Percentiles rank a stretch among this genome's conserved stretches.
Evolutionary conservation across 2,888 invertebrate species (phyloP).

Genomic region (Clepsis dumicolana): DNA sequence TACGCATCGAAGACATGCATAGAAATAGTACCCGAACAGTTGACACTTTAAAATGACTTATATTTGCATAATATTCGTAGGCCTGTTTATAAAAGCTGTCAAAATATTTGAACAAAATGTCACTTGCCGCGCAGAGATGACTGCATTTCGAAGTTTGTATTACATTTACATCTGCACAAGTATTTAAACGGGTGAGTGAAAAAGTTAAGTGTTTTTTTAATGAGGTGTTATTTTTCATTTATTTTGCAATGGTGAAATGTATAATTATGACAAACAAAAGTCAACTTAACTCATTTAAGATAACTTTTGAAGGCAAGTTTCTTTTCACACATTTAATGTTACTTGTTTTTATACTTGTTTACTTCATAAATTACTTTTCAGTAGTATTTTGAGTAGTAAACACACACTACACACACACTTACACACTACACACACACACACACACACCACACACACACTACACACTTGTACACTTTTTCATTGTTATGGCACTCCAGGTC

Average conservation of each 20-base stretch:
- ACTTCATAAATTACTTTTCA: too few species aligned
- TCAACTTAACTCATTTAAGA: neutral
- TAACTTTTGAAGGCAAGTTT: neutral
- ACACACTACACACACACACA: too few species aligned
- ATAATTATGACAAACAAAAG: neutral
- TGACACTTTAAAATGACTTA: conserved; percentile 8
- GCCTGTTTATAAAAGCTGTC: conserved; percentile 12
- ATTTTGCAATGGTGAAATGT: neutral
- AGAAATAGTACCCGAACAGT: neutral
- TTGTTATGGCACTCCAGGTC: too few species aligned
- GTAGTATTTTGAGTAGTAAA: too few species aligned
- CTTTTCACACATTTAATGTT: too few species aligned
- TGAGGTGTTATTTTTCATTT: neutral
- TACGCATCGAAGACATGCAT: neutral
- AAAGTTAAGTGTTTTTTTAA: neutral
- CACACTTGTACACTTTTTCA: too few species aligned
- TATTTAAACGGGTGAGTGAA: neutral
- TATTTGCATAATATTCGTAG: conserved; percentile 17
- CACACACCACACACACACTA: too few species aligned
- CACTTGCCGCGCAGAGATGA: conserved; percentile 1
- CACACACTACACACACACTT: too few species aligned
- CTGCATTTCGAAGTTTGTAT: conserved; percentile 1
- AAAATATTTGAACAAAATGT: conserved; percentile 16
- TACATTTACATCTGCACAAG: neutral
- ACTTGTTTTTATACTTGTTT: too few species aligned